These are phyloP conservation scores for Carabus problematicus DNA, from an alignment of 2,888 invertebrate genomes.

Conservation along the genomic window DNA sequence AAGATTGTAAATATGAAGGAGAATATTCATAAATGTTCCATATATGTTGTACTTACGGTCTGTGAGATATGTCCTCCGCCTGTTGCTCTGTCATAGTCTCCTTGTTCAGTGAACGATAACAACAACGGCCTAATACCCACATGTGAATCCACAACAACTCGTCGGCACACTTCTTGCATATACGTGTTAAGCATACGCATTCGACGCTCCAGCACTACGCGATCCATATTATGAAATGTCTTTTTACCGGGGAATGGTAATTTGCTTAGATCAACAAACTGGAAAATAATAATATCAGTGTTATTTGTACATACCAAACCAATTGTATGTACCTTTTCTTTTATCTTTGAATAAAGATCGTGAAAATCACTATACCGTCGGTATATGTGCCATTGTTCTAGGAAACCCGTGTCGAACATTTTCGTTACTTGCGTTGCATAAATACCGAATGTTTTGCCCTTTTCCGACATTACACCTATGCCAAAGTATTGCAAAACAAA, in stretches of 20 bases:
- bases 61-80: constrained; percentile 66
- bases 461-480: constrained; percentile 78
- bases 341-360: constrained; percentile 82
- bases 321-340: constrained; percentile 66
- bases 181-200: constrained; percentile 84
- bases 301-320: neutral
- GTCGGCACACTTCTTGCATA: constrained; percentile 73
- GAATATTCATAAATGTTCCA: too few species aligned
- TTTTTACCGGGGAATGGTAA: constrained; percentile 91
- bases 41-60: constrained; percentile 60
- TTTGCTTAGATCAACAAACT: constrained; percentile 81
- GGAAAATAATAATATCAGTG: constrained; percentile 48
- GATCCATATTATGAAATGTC: constrained; percentile 91
- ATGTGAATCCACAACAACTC: constrained; percentile 66
- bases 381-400: constrained; percentile 90
- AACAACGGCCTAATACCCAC: constrained; percentile 69
- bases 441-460: constrained; percentile 85
- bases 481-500: neutral
- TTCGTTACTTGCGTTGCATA: constrained; percentile 85
- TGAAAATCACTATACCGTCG: constrained; percentile 94
- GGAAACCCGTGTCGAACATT: constrained; percentile 69
- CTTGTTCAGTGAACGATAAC: constrained; percentile 72
- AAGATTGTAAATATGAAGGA: too few species aligned
- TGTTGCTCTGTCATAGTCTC: constrained; percentile 72
- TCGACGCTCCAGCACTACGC: constrained; percentile 82